phyloP scores from a whole-genome alignment of 2,797 vertebrate genomes.

The Todus mexicanus region DNA sequence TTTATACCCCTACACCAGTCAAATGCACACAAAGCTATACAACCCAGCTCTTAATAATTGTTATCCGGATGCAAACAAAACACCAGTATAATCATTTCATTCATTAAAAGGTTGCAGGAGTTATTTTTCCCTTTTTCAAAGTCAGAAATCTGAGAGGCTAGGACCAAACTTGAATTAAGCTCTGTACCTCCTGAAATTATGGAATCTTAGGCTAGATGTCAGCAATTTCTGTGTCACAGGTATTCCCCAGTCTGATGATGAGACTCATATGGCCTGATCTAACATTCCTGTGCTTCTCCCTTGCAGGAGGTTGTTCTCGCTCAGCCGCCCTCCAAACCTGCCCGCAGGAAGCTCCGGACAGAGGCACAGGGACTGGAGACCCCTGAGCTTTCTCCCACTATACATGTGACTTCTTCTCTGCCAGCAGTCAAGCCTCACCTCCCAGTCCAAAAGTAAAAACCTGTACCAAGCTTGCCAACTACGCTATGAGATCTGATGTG shows the following conservation, averaged over 20 bases:
- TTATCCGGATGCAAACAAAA: neutral
- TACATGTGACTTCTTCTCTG: constrained; percentile 64
- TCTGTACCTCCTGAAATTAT: neutral
- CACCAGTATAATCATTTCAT: neutral
- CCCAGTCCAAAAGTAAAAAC: constrained; percentile 83
- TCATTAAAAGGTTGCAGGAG: neutral
- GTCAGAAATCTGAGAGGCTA: constrained; percentile 12
- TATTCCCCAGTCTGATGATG: neutral
- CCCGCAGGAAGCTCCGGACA: constrained; percentile 85
- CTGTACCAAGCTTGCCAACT: neutral
- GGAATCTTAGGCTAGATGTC: constrained; percentile 8
- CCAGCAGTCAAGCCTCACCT: constrained; percentile 74
- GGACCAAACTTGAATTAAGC: constrained; percentile 8
- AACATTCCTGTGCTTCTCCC: neutral
- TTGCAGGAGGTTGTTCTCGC: constrained; percentile 77
- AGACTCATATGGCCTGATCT: neutral
- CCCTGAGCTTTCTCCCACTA: constrained; percentile 68
- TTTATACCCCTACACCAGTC: neutral
- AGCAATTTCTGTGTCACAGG: constrained; percentile 1
- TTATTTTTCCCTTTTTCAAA: neutral
- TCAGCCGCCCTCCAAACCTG: constrained; percentile 88
- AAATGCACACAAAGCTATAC: neutral
- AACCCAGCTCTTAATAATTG: neutral
- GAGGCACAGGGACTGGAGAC: constrained; percentile 81
- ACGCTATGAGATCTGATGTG: neutral